Evolutionary conservation across 2,113 vertebrate genomes (phyloP).

Genomic region (Rhineura floridana): DNA sequence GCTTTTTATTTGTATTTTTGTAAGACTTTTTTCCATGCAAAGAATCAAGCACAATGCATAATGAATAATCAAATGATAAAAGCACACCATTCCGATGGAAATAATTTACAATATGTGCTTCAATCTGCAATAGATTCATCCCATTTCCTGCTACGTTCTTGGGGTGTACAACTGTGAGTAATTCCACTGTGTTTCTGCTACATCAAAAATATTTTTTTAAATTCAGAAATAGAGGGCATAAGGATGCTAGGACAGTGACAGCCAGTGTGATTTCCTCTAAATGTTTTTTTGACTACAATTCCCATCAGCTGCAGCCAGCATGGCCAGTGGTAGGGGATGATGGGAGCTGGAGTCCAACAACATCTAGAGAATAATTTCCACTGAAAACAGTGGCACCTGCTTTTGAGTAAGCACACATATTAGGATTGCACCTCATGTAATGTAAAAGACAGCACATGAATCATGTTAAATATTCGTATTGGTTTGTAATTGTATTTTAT

Average conservation of each 20-base stretch:
- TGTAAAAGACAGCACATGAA: too few relatives aligned
- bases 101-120: not conserved
- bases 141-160: not conserved
- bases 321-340: too few relatives aligned
- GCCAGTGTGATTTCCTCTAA: not conserved
- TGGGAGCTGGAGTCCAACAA: too few relatives aligned
- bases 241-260: too few relatives aligned
- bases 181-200: not conserved
- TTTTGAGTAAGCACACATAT: not conserved
- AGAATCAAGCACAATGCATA: constrained; percentile 9
- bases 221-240: not conserved
- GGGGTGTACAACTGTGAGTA: too few relatives aligned
- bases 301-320: too few relatives aligned
- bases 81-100: not conserved
- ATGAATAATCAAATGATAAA: not conserved
- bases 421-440: too few relatives aligned
- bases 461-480: too few relatives aligned
- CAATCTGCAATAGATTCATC: not conserved
- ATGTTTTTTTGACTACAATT: too few relatives aligned
- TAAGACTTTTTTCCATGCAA: not conserved
- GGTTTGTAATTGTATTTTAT: too few relatives aligned
- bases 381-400: not conserved
- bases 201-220: not conserved
- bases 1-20: constrained; percentile 21
- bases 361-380: too few relatives aligned